Base-by-base conservation (phyloP, 2,113 vertebrate species). In the Mixornis gularis region DNA sequence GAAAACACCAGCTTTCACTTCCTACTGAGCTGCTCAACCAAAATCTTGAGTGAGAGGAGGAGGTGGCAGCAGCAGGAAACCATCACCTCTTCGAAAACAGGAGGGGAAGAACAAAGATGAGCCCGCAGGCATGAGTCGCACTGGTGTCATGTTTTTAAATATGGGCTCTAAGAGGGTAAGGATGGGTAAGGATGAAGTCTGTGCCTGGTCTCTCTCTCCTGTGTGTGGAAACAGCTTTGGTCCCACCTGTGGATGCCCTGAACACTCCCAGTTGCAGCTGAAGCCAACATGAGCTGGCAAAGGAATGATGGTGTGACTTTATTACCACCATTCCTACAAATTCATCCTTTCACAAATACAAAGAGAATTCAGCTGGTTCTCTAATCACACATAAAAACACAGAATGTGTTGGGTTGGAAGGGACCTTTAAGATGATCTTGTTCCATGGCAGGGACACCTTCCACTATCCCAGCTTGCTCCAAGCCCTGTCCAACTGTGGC, bases 51-150 rank as follows among this genome's bases (percentile, higher is more conserved):
- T 13, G 14, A 44, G n/a, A 85, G 48, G 14, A 51, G 12, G 30
- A 17, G 27, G 24, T 2, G 8, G n/a, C 40, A 53, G 63, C 48
- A 84, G 53, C 15, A 74, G 53, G 15, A 59, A 78, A 52, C 27
- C 25, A 58, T 14, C 58, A 65, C 15, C 74, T 69, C 44, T 74
- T 87, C 22, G 2, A 55, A 71, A 76, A 76, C 13, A 48, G 36
- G 21, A 71, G 40, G 3, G 25, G 66, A 66, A 48, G 27, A 43
- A 4, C 7, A 38, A 2, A 71, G 62, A 55, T 1, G 3, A 89
- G 30, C 26, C 12, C 0, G 0, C 0, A 1, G 73, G 18, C 6
- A 1, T 10, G 40, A 74, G 49, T 1, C 74, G 36, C 44, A 36
- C 21, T 34, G 38, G 22, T 53, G 25, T 21, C 3, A 7, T 2